A percentile compares a stretch with the other conserved stretches of the same genome.
Evolutionary conservation across 2,888 invertebrate species (phyloP).

Genomic region (Scaptomyza reducta): DNA sequence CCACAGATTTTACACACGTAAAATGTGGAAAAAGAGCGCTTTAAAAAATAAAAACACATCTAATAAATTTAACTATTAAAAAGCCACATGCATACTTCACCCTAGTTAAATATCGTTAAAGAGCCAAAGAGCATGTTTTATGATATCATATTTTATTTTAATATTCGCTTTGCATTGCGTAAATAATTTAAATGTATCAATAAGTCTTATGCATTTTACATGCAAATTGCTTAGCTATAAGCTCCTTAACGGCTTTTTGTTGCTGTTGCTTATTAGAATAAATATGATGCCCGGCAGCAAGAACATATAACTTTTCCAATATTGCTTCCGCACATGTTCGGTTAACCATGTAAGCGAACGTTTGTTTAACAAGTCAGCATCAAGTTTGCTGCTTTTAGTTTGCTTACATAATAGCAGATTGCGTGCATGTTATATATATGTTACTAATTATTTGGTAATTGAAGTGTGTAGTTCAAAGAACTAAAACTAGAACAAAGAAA

Average conservation of each 20-base stretch:
- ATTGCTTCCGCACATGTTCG: background rate
- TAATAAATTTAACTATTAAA: slow-evolving; percentile 69
- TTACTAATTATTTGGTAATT: background rate
- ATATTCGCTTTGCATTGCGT: slow-evolving; percentile 39
- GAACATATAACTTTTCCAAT: background rate
- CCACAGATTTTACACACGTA: slow-evolving; percentile 54
- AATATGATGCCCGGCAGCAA: slow-evolving; percentile 5
- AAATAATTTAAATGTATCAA: slow-evolving; percentile 49
- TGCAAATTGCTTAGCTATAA: slow-evolving; percentile 54
- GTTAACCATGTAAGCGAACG: background rate
- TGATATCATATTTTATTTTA: slow-evolving; percentile 53
- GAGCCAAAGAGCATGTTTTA: slow-evolving; percentile 35
- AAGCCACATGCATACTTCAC: slow-evolving; percentile 61
- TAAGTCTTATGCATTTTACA: slow-evolving; percentile 35
- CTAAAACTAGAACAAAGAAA: background rate
- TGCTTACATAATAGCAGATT: background rate
- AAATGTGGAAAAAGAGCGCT: slow-evolving; percentile 21
- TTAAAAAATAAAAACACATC: slow-evolving; percentile 20
- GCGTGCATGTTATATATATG: background rate
- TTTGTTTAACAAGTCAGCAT: background rate
- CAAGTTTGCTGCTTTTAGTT: background rate
- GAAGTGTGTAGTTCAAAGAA: background rate
- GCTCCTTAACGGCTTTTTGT: slow-evolving; percentile 60
- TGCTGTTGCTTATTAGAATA: slow-evolving; percentile 12
- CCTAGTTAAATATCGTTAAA: slow-evolving; percentile 43